Conservation (phyloP, 2,113 vertebrate genomes). For the Mesembrinibis cayennensis region DNA sequence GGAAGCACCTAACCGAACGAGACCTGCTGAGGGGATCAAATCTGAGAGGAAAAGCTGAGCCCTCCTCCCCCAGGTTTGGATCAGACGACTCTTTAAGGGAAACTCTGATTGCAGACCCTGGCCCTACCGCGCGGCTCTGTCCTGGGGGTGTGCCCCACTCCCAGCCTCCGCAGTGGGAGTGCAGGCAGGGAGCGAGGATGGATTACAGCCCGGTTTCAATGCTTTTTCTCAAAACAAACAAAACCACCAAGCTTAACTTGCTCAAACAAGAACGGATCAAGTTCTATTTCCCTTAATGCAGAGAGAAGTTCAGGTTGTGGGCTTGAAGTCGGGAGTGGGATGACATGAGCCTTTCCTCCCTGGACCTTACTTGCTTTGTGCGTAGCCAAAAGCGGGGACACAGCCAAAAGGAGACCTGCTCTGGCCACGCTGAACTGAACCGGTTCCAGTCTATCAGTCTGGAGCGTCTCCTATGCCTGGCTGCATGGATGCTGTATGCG, state of each 20-base stretch:
- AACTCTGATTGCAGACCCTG: neutral
- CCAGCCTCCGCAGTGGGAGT: neutral
- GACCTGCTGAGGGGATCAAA: neutral
- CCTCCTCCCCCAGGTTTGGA: neutral
- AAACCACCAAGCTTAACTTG: neutral
- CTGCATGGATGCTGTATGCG: neutral
- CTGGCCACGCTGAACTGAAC: neutral
- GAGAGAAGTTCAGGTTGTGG: neutral
- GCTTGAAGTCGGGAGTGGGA: neutral
- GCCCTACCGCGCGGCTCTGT: neutral
- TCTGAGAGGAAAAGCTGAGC: neutral
- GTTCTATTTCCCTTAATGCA: slow-evolving; percentile 23
- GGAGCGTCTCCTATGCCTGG: neutral
- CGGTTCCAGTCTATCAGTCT: neutral
- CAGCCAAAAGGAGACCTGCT: neutral
- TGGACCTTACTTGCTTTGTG: fast-evolving
- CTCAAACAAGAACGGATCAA: neutral
- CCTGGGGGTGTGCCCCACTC: neutral
- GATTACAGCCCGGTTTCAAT: neutral
- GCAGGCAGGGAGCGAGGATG: neutral
- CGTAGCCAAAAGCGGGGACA: neutral
- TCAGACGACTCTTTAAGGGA: neutral
- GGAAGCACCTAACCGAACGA: neutral
- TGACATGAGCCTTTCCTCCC: neutral
- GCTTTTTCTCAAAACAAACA: slow-evolving; percentile 50